Percentiles rank a stretch among this genome's conserved stretches.
Evolutionary conservation across 1,140 invertebrate genomes (phyloP).

Genomic region (Cheumatopsyche charites): DNA sequence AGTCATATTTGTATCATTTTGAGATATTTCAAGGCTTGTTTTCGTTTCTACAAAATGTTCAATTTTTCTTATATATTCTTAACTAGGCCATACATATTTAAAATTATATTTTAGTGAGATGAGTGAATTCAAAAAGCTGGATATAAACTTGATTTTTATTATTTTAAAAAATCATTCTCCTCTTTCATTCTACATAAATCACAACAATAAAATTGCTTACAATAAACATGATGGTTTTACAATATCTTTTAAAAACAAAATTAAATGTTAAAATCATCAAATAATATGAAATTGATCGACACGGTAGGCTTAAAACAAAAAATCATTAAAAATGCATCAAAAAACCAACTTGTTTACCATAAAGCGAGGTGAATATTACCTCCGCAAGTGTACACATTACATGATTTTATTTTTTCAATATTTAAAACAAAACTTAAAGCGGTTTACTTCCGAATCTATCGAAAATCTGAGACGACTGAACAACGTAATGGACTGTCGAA

Average conservation of each 20-base stretch:
- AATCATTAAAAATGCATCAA: constrained; percentile 1
- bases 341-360: constrained; percentile 17
- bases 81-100: too few species aligned
- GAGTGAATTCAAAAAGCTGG: background rate
- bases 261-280: background rate
- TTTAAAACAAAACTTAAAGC: constrained; percentile 2
- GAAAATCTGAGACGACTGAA: too few species aligned
- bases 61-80: too few species aligned
- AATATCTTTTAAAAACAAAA: background rate
- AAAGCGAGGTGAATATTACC: background rate
- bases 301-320: background rate
- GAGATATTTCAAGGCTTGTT: too few species aligned
- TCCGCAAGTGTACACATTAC: background rate
- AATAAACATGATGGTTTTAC: constrained; percentile 15
- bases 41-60: too few species aligned
- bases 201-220: constrained; percentile 18
- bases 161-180: constrained; percentile 21
- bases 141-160: constrained; percentile 14
- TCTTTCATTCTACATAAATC: constrained; percentile 16
- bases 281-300: background rate
- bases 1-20: too few species aligned
- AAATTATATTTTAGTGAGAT: too few species aligned
- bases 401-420: background rate
- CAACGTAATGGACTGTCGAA: too few species aligned
- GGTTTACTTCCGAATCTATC: background rate